Evolutionary conservation across 2,797 vertebrate genomes (phyloP), one percentile per base, ranked within the genome.

Genomic region (Enteromius radiatus): DNA sequence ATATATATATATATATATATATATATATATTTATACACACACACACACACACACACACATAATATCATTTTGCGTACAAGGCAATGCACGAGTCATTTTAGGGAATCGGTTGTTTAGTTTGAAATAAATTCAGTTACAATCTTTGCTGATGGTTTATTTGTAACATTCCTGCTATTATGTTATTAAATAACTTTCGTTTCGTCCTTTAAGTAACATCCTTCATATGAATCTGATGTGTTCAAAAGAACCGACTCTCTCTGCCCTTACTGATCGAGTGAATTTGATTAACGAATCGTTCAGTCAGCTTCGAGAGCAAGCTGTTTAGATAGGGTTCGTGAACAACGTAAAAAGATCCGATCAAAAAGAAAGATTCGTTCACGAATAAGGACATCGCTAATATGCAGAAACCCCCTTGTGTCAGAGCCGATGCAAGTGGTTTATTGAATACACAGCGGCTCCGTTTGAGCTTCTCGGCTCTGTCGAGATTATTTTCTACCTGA

Each of bases 401-500:
- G 8, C 28, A 78, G 9, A 68, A 7, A 49, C 36, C 67, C 49
- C 36, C 36, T 7, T 8, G 33, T 26, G 23, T 59, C 65, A 43
- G 9, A 80, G 45, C 63, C 47, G 47, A 78, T 38, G 76, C 45
- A 5, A 78, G 36, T 36, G 52, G 52, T 17, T 68, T 68, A 56
- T 41, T 63, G 59, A 68, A 43, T 5, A 54, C 23, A 69, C 19
- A 73, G 68, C 56, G 28, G 9, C 54, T 36, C 15, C 1, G 5
- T 28, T 54, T 56, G 14, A 65, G 23, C 23, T 79, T 26, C n/a
- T 23, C 45, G 10, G n/a, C n/a, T n/a, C 65, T 26, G 1, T 36
- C 79, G 79, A 73, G 38, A 47, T 47, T 45, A 10, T 36, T 81
- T 63, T 5, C 52, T 15, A 2, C 23, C 49, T 43, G 52, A 2